Base-by-base conservation (phyloP, 2,888 invertebrate genomes). In the Nezara viridula region DNA sequence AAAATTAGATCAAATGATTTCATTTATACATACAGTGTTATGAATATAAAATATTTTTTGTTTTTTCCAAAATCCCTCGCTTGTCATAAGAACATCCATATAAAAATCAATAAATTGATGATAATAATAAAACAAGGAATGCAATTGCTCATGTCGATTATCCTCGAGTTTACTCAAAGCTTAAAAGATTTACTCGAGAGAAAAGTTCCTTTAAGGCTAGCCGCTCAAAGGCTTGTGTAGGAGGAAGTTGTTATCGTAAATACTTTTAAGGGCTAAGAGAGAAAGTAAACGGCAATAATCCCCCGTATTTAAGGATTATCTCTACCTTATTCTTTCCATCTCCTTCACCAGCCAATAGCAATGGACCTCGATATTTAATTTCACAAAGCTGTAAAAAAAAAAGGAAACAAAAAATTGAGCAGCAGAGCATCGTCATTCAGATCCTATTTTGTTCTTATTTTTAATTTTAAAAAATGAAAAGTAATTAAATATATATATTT, bases 251-350 rank as follows among this genome's bases (percentile, higher is more conserved):
- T 27, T 66, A 5, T 24, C 66, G 16, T 66, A 66, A 66, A 66
- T 66, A 66, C 66, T 66, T 66, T 66, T 66, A 66, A 66, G 66
- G 66, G 66, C 66, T 66, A 32, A 66, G 32, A 66, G 66, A 32
- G 32, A 66, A 66, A 66, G 66, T 66, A 66, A 66, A 66, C 14
- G 32, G 66, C 66, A 66, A 32, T 66, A 66, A 66, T 66, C 66
- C 32, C 19, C 66, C 32, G 66, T 32, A 32, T 66, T 66, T 32
- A 66, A 66, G 66, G 66, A 66, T 66, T 66, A 66, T 16, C 32
- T 66, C 10, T 66, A 66, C 19, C 32, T 66, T 66, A 66, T 66
- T 27, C 32, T 0, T 32, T 32, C 19, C 2, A 24, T 32, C 66
- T 27, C 0, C 32, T 66, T 19, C 32, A 66, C 14, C 19, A 19